A percentile compares a stretch with the other conserved stretches of the same genome.
These are phyloP conservation scores for Arion vulgaris DNA, from an alignment of 1,140 invertebrate genomes.

Conservation along the genomic window DNA sequence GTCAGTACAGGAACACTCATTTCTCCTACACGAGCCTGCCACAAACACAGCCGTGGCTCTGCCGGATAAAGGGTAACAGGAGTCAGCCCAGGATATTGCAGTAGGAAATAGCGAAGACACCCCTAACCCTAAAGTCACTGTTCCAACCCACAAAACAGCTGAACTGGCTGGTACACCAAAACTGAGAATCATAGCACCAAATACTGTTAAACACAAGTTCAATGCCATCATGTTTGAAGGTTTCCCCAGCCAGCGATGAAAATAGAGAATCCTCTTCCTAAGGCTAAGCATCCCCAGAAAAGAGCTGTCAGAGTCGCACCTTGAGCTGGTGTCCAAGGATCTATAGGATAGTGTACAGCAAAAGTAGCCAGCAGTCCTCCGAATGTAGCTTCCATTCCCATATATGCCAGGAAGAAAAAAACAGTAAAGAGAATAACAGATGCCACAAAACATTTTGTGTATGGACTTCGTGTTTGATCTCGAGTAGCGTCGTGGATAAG, in stretches of 20 bases:
- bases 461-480: constrained; percentile 8
- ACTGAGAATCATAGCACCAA: constrained; percentile 69
- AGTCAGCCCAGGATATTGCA: constrained; percentile 74
- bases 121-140: constrained; percentile 70
- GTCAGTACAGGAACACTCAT: constrained; percentile 71
- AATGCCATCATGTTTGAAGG: constrained; percentile 69
- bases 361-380: constrained; percentile 73
- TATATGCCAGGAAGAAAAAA: constrained; percentile 73
- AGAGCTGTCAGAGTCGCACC: constrained; percentile 71
- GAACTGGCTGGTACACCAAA: constrained; percentile 63
- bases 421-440: constrained; percentile 70
- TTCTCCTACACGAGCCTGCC: constrained; percentile 73
- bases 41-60: constrained; percentile 74
- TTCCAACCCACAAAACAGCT: constrained; percentile 61
- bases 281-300: constrained; percentile 75
- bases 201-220: constrained; percentile 67
- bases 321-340: constrained; percentile 61
- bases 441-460: constrained; percentile 45
- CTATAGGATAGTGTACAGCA: constrained; percentile 62
- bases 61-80: constrained; percentile 73
- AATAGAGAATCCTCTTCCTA: constrained; percentile 72
- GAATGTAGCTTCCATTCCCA: constrained; percentile 74
- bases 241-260: constrained; percentile 70
- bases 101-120: constrained; percentile 75
- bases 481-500: constrained; percentile 23